Conservation (phyloP, 2,113 vertebrate species). For the Brachyistius frenatus region DNA sequence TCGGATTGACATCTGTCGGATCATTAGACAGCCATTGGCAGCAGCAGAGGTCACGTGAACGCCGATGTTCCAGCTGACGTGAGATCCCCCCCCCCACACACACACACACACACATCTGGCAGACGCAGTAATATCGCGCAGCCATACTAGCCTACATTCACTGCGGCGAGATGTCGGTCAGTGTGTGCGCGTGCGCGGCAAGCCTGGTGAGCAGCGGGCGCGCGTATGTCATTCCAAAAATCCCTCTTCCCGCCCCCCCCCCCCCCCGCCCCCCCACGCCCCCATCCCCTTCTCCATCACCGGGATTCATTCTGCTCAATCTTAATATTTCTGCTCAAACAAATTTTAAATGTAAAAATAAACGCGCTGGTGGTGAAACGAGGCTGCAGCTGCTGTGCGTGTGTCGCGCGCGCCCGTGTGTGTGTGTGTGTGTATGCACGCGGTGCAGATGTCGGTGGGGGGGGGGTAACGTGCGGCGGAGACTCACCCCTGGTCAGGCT, state of each 20-base stretch:
- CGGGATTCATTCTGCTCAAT: neutral
- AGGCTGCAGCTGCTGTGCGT: constrained; percentile 22
- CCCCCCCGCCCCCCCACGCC: neutral
- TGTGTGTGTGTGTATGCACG: neutral
- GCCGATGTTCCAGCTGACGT: neutral
- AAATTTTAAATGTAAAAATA: neutral
- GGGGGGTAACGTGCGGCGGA: too few relatives aligned
- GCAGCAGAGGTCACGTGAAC: constrained; percentile 17
- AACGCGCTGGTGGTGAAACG: too few relatives aligned
- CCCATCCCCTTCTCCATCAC: rapidly evolving
- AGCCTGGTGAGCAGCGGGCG: constrained; percentile 10
- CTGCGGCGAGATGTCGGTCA: constrained; percentile 81
- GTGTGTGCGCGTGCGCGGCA: constrained; percentile 59
- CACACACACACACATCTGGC: constrained; percentile 51
- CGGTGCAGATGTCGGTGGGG: constrained; percentile 8
- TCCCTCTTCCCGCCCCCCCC: neutral
- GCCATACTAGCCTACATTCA: constrained; percentile 70
- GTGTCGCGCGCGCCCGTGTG: constrained; percentile 1
- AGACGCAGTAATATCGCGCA: constrained; percentile 53
- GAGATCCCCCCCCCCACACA: neutral
- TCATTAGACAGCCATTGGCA: neutral
- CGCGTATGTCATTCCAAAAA: constrained; percentile 10
- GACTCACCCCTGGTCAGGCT: constrained; percentile 84
- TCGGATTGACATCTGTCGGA: constrained; percentile 9
- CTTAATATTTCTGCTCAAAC: neutral